These are phyloP conservation scores for Sarcophaga bullata DNA, from an alignment of 1,140 invertebrate species.

Conservation along the genomic window DNA sequence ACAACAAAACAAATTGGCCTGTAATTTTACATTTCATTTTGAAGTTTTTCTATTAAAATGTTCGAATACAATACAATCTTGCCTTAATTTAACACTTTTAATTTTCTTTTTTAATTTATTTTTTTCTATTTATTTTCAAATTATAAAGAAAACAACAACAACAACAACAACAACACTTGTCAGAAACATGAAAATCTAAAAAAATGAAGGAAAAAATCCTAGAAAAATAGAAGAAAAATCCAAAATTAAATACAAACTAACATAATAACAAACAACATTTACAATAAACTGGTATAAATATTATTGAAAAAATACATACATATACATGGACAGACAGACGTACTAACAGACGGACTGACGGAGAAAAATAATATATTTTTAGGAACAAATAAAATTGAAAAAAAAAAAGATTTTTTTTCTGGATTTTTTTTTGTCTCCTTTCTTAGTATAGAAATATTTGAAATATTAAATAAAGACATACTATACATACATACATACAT, in stretches of 20 bases:
- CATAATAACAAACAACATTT: too few species aligned
- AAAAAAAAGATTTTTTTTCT: background rate
- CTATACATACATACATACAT: slow-evolving; percentile 8
- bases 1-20: too few species aligned
- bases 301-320: background rate
- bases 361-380: background rate
- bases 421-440: background rate
- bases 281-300: too few species aligned
- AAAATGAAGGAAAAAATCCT: background rate
- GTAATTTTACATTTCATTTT: too few species aligned
- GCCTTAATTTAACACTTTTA: slow-evolving; percentile 1
- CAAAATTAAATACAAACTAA: slow-evolving; percentile 1
- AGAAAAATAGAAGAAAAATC: background rate
- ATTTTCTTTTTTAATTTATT: slow-evolving; percentile 1
- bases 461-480: background rate
- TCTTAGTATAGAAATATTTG: background rate
- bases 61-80: background rate
- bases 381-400: background rate
- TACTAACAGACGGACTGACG: background rate
- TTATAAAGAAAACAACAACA: background rate
- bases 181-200: slow-evolving; percentile 15
- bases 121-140: background rate
- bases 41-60: too few species aligned
- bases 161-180: slow-evolving; percentile 7
- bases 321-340: background rate